Evolutionary conservation across 2,888 invertebrate species (phyloP).

Genomic region (Pocota personata): DNA sequence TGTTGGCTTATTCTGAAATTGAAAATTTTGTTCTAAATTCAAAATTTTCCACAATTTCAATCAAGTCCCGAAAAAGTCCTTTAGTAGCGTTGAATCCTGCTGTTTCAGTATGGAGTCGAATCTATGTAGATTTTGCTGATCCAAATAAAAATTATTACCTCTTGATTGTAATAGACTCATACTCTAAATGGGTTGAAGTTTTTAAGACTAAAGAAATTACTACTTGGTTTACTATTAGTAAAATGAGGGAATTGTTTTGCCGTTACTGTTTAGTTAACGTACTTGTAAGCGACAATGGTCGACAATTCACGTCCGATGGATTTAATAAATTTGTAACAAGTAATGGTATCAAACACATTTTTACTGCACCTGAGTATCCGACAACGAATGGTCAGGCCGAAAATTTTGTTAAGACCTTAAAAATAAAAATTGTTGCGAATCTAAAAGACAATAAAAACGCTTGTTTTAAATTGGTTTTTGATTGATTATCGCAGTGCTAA

Average conservation of each 20-base stretch:
- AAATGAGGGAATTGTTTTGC: slow-evolving; percentile 26
- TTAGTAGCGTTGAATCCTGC: too few relatives aligned
- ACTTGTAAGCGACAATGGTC: slow-evolving; percentile 61
- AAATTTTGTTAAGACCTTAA: slow-evolving; percentile 75
- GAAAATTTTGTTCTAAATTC: too few relatives aligned
- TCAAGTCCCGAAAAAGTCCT: too few relatives aligned
- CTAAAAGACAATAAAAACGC: slow-evolving; percentile 20
- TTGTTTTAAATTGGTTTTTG: slow-evolving; percentile 51
- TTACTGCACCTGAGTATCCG: slow-evolving; percentile 71
- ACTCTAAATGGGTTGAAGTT: slow-evolving; percentile 75
- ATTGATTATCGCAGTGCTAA: slow-evolving; percentile 54
- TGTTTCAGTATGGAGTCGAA: too few relatives aligned
- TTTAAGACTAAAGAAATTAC: slow-evolving; percentile 62
- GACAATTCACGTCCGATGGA: slow-evolving; percentile 57
- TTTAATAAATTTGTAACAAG: slow-evolving; percentile 1
- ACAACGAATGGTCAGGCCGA: slow-evolving; percentile 76
- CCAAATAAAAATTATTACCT: slow-evolving; percentile 56
- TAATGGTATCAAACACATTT: slow-evolving; percentile 23
- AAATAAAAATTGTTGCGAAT: slow-evolving; percentile 59
- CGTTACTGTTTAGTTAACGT: slow-evolving; percentile 51
- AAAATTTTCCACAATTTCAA: too few relatives aligned
- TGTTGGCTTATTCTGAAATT: too few relatives aligned
- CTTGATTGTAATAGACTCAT: slow-evolving; percentile 63
- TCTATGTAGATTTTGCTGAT: slow-evolving; percentile 72
- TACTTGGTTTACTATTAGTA: slow-evolving; percentile 52